These are phyloP conservation scores for Glandiceps talaboti DNA, from an alignment of 53 echinoderm and acorn worm species.

Conservation along the genomic window DNA sequence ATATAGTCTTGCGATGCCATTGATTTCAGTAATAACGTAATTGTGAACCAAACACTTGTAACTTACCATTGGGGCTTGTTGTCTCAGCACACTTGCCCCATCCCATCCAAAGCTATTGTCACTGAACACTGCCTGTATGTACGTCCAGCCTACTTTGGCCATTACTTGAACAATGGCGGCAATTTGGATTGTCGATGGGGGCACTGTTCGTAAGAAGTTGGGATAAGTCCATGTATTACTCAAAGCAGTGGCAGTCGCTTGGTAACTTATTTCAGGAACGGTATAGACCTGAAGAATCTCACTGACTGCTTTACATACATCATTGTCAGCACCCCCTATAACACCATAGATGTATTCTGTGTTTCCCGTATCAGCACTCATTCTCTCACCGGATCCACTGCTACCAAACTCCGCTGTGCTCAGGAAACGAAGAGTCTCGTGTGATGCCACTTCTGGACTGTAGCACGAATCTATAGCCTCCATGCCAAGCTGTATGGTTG, in stretches of 20 bases:
- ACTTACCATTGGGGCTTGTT: constrained; percentile 20
- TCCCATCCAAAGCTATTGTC: constrained; percentile 1
- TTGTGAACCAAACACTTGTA: too few species aligned
- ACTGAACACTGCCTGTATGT: constrained; percentile 29
- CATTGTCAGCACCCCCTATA: constrained; percentile 51
- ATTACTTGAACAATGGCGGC: constrained; percentile 28
- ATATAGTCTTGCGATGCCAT: too few species aligned
- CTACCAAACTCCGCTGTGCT: constrained; percentile 35
- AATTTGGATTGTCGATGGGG: constrained; percentile 23
- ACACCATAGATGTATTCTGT: constrained; percentile 58
- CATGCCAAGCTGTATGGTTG: constrained; percentile 43
- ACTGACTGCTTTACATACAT: constrained; percentile 27
- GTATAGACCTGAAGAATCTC: constrained; percentile 36
- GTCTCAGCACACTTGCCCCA: neutral
- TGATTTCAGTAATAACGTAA: too few species aligned
- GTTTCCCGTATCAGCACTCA: constrained; percentile 1
- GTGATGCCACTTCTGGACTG: constrained; percentile 30
- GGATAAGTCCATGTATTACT: constrained; percentile 35
- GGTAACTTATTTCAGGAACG: constrained; percentile 50
- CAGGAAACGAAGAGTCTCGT: constrained; percentile 40
- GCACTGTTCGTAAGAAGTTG: constrained; percentile 48
- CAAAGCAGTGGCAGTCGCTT: constrained; percentile 25
- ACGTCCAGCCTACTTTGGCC: constrained; percentile 26
- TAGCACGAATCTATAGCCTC: constrained; percentile 66
- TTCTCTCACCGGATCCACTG: constrained; percentile 56